These are phyloP conservation scores for Dicycla oo DNA, from an alignment of 2,888 invertebrate species.

Conservation along the genomic window DNA sequence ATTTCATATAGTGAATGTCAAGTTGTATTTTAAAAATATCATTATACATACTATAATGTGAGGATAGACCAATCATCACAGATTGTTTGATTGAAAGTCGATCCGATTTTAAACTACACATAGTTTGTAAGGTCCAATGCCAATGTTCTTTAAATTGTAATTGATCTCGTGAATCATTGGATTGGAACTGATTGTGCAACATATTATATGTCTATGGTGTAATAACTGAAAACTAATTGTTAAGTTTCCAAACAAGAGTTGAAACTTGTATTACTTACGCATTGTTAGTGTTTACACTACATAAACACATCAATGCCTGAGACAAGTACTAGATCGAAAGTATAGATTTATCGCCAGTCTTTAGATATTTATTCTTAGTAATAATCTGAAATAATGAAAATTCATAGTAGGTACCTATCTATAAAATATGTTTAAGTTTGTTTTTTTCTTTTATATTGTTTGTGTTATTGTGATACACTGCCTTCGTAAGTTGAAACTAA, in stretches of 20 bases:
- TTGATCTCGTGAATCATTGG: conserved; percentile 66
- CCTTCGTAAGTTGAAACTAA: conserved; percentile 32
- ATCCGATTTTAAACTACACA: conserved; percentile 50
- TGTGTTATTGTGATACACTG: conserved; percentile 54
- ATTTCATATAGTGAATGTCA: conserved; percentile 48
- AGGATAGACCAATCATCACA: conserved; percentile 47
- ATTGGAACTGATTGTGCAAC: conserved; percentile 55
- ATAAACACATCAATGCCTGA: conserved; percentile 19
- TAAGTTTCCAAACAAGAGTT: conserved; percentile 40
- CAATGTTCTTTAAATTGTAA: conserved; percentile 65
- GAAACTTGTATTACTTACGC: conserved; percentile 50
- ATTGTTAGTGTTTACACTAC: conserved; percentile 21
- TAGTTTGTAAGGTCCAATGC: conserved; percentile 55
- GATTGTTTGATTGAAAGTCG: conserved; percentile 48
- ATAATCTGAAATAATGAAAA: conserved; percentile 56
- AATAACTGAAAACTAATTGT: conserved; percentile 43
- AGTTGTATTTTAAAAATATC: conserved; percentile 56
- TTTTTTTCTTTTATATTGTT: conserved; percentile 38
- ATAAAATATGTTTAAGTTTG: conserved; percentile 41
- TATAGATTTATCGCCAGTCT: conserved; percentile 49
- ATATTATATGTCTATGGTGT: conserved; percentile 40
- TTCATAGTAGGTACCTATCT: conserved; percentile 35
- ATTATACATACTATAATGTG: conserved; percentile 51
- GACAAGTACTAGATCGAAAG: conserved; percentile 52
- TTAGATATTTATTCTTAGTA: conserved; percentile 66